Conservation (phyloP, 2,797 vertebrate genomes). For the Bufotes viridis region DNA sequence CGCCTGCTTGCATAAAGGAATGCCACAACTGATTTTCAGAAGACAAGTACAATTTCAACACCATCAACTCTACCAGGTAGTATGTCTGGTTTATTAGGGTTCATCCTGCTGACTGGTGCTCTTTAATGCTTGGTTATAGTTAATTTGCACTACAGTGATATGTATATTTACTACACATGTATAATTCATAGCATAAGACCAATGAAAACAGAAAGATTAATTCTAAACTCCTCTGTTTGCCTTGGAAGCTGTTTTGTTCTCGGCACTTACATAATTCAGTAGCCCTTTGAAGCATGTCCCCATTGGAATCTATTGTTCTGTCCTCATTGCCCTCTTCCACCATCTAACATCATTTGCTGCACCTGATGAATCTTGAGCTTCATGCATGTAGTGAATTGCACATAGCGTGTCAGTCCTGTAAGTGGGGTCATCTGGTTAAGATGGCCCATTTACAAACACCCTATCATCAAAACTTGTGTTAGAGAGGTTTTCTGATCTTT, state of each 20-base stretch:
- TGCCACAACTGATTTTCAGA: too few species aligned
- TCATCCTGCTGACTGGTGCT: too few species aligned
- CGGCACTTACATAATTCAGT: constrained; percentile 22
- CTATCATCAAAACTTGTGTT: too few species aligned
- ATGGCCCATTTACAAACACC: too few species aligned
- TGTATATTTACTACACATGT: neutral
- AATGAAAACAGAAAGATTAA: neutral
- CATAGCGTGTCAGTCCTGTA: neutral
- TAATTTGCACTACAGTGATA: neutral
- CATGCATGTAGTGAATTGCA: neutral
- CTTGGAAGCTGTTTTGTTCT: neutral
- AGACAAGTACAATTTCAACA: too few species aligned
- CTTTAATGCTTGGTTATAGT: neutral
- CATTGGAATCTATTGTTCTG: neutral
- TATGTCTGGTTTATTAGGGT: too few species aligned
- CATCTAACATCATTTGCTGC: neutral
- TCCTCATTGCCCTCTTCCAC: neutral
- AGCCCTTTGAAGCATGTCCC: constrained; percentile 7
- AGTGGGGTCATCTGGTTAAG: too few species aligned
- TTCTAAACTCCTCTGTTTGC: neutral
- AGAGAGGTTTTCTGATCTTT: too few species aligned
- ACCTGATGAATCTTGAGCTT: neutral
- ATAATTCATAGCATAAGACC: neutral
- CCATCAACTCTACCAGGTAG: too few species aligned
- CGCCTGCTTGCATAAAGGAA: too few species aligned